Base-by-base conservation (phyloP, 2,797 vertebrate species). In the Tauraco hartlaubi region DNA sequence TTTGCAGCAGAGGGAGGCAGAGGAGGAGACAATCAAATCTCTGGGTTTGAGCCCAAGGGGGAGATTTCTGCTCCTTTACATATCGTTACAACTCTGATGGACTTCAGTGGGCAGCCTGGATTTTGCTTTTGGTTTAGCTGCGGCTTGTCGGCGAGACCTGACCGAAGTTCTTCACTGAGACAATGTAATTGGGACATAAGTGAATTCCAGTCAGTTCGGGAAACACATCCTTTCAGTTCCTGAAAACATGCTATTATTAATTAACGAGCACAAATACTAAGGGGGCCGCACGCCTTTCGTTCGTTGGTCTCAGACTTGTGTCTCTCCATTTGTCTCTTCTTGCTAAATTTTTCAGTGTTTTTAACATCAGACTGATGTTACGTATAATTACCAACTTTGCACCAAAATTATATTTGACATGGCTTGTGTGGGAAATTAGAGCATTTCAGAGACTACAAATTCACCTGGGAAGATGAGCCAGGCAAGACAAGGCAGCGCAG, bases 341-440 rank as follows among this genome's bases (percentile, higher is more conserved):
- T 99, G 98, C 99, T 99, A 99, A 99, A 99, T 99, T 99, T 99
- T 98, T 99, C 98, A 99, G 98, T 99, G 98, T 99, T 99, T 99
- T 99, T 98, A 99, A 98, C 99, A 99, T 99, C 98, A 99, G 99
- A 99, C 98, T 98, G 99, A 99, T 99, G 99, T 98, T 99, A 98
- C 98, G 97, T 99, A 98, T 99, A 99, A 99, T 99, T 99, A 99
- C 98, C 97, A 98, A 99, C 99, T 99, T 99, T 98, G 98, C 98
- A 98, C 98, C 98, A 99, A 99, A 99, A 99, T 99, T 98, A 98
- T 99, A 99, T 99, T 98, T 99, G 99, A 99, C 99, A 99, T 98
- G 98, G 97, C 98, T 98, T 98, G 98, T 99, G 98, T 98, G 97
- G 98, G 98, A 99, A 99, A 99, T 99, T 99, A 99, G 98, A 99